These are phyloP conservation scores for Megaceryle alcyon DNA, from an alignment of 2,797 vertebrate genomes.

Conservation along the genomic window DNA sequence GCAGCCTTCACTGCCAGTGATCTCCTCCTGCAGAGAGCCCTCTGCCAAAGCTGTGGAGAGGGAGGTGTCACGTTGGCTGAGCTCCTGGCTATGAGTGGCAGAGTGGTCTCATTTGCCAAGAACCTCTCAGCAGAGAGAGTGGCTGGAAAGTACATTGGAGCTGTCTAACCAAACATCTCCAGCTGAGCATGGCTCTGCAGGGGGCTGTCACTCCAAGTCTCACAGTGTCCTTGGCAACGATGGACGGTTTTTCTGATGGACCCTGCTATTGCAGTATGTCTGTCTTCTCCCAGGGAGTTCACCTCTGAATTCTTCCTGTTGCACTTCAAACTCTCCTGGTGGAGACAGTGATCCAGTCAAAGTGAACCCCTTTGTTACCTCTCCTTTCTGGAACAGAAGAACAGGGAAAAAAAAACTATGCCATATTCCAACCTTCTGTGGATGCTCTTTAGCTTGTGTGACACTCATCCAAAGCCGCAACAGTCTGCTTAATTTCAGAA, in stretches of 20 bases:
- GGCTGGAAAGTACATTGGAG: not conserved
- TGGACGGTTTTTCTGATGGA: not conserved
- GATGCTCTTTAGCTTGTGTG: not conserved
- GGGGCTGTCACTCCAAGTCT: conserved; percentile 11
- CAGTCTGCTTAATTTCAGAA: not conserved
- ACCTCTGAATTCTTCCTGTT: not conserved
- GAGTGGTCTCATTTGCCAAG: not conserved
- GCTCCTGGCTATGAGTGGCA: conserved; percentile 26
- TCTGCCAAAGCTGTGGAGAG: not conserved
- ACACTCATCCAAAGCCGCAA: not conserved
- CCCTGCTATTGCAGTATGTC: not conserved
- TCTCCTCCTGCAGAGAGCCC: not conserved
- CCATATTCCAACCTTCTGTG: not conserved
- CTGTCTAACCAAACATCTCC: not conserved
- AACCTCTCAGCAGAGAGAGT: conserved; percentile 1
- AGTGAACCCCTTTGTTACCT: not conserved
- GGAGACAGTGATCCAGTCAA: not conserved
- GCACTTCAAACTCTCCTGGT: not conserved
- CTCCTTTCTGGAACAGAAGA: not conserved
- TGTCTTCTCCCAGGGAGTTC: not conserved
- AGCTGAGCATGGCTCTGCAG: not conserved
- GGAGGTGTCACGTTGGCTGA: not conserved
- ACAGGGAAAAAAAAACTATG: not conserved
- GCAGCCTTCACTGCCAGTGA: not conserved
- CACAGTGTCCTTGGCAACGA: not conserved